Percentiles rank a stretch among this genome's conserved stretches.
phyloP scores from a whole-genome alignment of 2,113 vertebrate species.

The Crotalus horridus region DNA sequence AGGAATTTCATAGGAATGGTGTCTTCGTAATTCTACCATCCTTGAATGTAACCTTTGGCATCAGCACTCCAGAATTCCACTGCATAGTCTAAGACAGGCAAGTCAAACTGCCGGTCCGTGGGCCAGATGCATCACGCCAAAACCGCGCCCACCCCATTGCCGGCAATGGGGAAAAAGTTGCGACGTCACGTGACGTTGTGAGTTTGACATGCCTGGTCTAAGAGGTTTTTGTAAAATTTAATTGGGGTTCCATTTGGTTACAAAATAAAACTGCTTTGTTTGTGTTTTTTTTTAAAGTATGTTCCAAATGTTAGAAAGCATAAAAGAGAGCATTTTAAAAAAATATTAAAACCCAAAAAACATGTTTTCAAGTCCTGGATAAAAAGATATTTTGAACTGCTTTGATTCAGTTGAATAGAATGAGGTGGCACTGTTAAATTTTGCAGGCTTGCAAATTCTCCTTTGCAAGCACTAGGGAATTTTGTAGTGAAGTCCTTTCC shows the following conservation, averaged over 20 bases:
- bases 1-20: neutral
- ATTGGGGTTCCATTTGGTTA: slow-evolving; percentile 5
- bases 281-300: slow-evolving; percentile 29
- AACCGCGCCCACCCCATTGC: too few species aligned
- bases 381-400: slow-evolving; percentile 29
- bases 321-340: slow-evolving; percentile 6
- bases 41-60: slow-evolving; percentile 3
- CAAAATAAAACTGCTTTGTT: slow-evolving; percentile 34
- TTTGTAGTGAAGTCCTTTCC: neutral
- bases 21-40: slow-evolving; percentile 17
- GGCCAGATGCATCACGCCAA: too few species aligned
- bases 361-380: slow-evolving; percentile 3
- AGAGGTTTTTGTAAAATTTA: neutral
- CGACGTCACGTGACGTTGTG: too few species aligned
- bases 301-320: slow-evolving; percentile 24
- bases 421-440: slow-evolving; percentile 20
- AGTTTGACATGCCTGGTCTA: too few species aligned
- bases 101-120: too few species aligned
- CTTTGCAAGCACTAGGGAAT: slow-evolving; percentile 4
- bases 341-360: slow-evolving; percentile 23
- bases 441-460: neutral
- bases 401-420: slow-evolving; percentile 29
- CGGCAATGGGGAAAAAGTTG: too few species aligned
- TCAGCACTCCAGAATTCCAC: slow-evolving; percentile 14
- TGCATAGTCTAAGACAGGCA: neutral